Base-by-base conservation (phyloP, 2,113 vertebrate genomes). In the Chitala chitala region DNA sequence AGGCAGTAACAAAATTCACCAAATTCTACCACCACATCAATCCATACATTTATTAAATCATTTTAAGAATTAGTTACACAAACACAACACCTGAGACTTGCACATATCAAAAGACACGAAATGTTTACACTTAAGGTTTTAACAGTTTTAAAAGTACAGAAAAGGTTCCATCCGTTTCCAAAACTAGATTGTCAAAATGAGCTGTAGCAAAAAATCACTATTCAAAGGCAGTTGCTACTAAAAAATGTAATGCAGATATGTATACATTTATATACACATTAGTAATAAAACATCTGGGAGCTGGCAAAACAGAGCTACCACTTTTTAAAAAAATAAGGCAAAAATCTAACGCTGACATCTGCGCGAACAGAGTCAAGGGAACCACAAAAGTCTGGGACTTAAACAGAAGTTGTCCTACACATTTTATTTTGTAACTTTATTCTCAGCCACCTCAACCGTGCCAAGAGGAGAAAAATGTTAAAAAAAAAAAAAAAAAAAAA, bases 201-300 rank as follows among this genome's bases (percentile, higher is more conserved):
- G 31, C 38, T 48, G 56, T 48, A 59, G 71, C 40, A 20, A 73
- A 56, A 71, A 73, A 58, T n/a, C 56, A 33, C 42, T 73, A 20
- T 20, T 48, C 44, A 20, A 44, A 73, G 56, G 58, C 56, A 64
- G 58, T 51, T 64, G 38, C 69, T 54, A 71, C 48, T n/a, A n/a
- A n/a, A 71, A 71, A 83, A 85, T 78, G 79, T 79, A 87, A 86
- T 81, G 86, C 78, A 84, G 72, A 82, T 84, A 80, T 82, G 77
- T 88, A 84, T 79, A 86, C 78, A 85, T 66, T 48, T 81, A 84
- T 84, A 81, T 80, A 87, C 77, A 87, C 75, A 65, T 51, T 44
- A 20, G 44, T 71, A 48, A 82, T 68, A 82, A 80, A 85, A 80
- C 75, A 77, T 69, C 55, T 59, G 70, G 71, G 9, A 65, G 76